Evolutionary conservation across 2,888 invertebrate genomes (phyloP).

Genomic region (Pocota personata): DNA sequence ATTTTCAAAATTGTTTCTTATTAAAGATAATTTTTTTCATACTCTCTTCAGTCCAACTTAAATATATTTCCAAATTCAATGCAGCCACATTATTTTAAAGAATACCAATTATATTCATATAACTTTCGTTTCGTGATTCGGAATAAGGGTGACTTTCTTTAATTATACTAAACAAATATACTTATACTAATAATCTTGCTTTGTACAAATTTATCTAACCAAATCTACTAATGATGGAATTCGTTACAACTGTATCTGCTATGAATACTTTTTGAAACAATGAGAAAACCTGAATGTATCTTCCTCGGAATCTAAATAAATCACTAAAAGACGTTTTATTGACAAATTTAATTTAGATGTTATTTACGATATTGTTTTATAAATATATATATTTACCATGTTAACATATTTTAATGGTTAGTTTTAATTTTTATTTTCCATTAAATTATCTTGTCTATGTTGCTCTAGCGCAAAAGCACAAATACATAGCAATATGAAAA

Average conservation of each 20-base stretch:
- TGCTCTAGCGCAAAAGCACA: neutral
- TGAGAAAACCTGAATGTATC: neutral
- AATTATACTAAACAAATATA: neutral
- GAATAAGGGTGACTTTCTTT: neutral
- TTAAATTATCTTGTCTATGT: neutral
- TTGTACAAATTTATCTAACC: slow-evolving; percentile 42
- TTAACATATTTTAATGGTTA: neutral
- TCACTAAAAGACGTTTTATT: slow-evolving; percentile 32
- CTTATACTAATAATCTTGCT: neutral
- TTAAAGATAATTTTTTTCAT: too few species aligned
- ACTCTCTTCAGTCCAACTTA: too few species aligned
- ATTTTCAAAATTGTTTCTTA: neutral
- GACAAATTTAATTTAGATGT: slow-evolving; percentile 17
- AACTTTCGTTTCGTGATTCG: neutral
- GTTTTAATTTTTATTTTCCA: neutral
- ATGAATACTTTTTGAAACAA: neutral
- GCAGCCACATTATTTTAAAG: neutral
- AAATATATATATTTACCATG: slow-evolving; percentile 1
- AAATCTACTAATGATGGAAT: slow-evolving; percentile 16
- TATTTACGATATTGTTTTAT: slow-evolving; percentile 2
- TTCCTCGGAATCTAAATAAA: neutral
- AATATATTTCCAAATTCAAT: too few species aligned
- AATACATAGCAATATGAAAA: neutral
- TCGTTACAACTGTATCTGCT: neutral
- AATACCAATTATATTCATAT: neutral